A percentile compares a stretch with the other conserved stretches of the same genome.
Conservation (phyloP, 2,113 vertebrate genomes). For the Melanotaenia duboulayi region DNA sequence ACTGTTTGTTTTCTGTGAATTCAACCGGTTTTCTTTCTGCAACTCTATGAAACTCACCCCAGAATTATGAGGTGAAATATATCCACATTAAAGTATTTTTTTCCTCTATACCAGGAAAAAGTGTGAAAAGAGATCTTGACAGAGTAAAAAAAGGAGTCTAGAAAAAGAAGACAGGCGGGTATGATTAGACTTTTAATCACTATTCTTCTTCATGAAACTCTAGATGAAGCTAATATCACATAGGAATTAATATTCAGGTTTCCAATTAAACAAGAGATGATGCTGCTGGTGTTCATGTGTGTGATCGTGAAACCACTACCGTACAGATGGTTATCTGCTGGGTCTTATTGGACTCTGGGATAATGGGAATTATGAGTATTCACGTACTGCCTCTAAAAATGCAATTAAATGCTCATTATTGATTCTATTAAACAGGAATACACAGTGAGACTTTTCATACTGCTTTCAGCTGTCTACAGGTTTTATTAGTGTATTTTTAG, state of each 20-base stretch:
- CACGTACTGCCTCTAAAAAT: slow-evolving; percentile 43
- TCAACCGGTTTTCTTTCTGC: background rate
- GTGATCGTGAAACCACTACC: slow-evolving; percentile 40
- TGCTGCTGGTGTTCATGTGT: slow-evolving; percentile 35
- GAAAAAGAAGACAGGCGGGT: background rate
- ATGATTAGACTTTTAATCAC: slow-evolving; percentile 42
- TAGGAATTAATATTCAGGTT: slow-evolving; percentile 57
- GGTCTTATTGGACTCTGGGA: slow-evolving; percentile 50
- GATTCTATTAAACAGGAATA: slow-evolving; percentile 50
- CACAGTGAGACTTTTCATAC: slow-evolving; percentile 16
- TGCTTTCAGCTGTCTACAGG: background rate
- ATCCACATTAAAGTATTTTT: background rate
- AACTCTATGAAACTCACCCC: background rate
- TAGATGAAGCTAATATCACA: slow-evolving; percentile 57
- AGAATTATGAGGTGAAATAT: background rate
- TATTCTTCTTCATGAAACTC: slow-evolving; percentile 33
- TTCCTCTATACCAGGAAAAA: background rate
- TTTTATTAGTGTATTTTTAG: slow-evolving; percentile 3
- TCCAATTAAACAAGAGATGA: slow-evolving; percentile 50
- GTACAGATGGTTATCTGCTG: slow-evolving; percentile 58
- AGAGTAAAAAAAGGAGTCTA: slow-evolving; percentile 3
- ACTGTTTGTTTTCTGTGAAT: background rate
- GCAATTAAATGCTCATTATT: slow-evolving; percentile 54
- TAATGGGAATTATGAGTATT: slow-evolving; percentile 51
- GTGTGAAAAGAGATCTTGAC: background rate